These are phyloP conservation scores for Caenorhabditis japonica DNA, from an alignment of 2,888 invertebrate genomes.

Conservation along the genomic window DNA sequence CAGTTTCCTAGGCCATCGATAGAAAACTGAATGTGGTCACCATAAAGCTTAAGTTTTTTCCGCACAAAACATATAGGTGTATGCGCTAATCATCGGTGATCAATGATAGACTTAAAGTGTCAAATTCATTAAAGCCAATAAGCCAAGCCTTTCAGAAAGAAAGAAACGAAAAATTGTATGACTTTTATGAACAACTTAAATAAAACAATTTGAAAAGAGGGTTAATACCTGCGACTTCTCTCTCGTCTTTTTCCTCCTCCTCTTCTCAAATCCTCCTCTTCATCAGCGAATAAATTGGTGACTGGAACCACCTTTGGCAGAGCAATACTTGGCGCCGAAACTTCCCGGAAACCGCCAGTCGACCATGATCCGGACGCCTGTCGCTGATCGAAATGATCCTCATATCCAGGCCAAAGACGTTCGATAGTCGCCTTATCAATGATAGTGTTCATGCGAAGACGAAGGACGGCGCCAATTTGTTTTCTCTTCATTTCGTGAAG, in stretches of 20 bases:
- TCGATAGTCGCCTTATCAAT: constrained; percentile 39
- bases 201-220: too few species aligned
- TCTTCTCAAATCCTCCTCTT: constrained; percentile 9
- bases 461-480: background rate
- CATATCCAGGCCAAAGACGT: constrained; percentile 50
- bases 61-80: too few species aligned
- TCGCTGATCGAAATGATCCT: constrained; percentile 18
- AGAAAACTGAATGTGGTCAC: too few species aligned
- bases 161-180: too few species aligned
- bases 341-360: constrained; percentile 18
- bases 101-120: too few species aligned
- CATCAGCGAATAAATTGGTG: constrained; percentile 1
- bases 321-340: constrained; percentile 8
- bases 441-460: constrained; percentile 18
- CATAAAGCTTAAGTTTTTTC: too few species aligned
- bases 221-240: constrained; percentile 5
- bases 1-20: too few species aligned
- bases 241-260: background rate
- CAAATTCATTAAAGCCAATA: too few species aligned
- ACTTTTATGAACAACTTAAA: too few species aligned
- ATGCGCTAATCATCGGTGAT: too few species aligned
- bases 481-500: constrained; percentile 17
- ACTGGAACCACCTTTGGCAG: constrained; percentile 20
- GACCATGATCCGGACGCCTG: background rate
- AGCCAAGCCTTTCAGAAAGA: too few species aligned